phyloP scores from a whole-genome alignment of 2,888 invertebrate species.

The Tolmerus cingulatus region DNA sequence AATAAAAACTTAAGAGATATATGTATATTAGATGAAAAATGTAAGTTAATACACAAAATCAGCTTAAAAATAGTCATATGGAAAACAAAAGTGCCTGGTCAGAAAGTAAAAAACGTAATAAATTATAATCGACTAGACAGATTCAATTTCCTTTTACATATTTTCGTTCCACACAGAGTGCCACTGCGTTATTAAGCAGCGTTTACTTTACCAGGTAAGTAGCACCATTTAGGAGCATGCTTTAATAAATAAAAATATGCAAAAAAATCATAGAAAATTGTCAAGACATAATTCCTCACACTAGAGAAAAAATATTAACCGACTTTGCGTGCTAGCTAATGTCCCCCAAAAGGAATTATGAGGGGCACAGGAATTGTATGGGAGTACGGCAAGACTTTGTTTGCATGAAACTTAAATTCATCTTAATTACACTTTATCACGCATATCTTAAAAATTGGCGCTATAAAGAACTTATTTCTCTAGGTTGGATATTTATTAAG shows the following conservation, averaged over 20 bases:
- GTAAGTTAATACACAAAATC: background rate
- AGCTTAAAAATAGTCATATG: background rate
- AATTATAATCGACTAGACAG: background rate
- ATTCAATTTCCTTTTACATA: background rate
- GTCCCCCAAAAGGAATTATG: background rate
- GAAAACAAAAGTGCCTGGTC: background rate
- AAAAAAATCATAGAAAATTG: background rate
- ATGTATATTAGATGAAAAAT: background rate
- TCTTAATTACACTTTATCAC: background rate
- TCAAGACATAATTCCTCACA: background rate
- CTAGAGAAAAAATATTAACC: background rate
- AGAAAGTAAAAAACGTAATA: too few species aligned
- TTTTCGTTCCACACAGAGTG: background rate
- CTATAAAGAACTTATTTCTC: background rate
- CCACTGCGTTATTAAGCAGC: background rate
- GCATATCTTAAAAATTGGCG: background rate
- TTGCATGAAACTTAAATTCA: constrained; percentile 1
- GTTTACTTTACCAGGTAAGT: background rate
- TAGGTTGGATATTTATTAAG: background rate
- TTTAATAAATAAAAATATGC: background rate
- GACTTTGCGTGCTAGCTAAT: background rate
- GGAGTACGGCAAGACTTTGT: background rate
- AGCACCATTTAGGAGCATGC: background rate
- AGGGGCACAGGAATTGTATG: background rate
- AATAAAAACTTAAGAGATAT: too few species aligned